Conservation (phyloP, 2,888 invertebrate genomes). For the Drosophila algonquin region DNA sequence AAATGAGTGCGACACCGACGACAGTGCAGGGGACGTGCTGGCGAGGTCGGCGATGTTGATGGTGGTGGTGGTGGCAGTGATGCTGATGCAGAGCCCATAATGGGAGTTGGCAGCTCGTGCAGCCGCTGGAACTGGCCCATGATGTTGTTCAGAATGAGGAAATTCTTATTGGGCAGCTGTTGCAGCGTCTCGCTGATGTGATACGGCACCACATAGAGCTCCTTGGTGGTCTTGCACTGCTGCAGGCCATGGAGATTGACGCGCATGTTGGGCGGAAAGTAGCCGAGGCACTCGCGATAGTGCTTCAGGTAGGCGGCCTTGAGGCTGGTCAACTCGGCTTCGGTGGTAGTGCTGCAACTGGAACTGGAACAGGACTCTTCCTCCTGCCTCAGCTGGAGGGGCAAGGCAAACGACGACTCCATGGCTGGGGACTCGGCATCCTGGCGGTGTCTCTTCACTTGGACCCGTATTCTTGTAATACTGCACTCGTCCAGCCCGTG, state of each 20-base stretch:
- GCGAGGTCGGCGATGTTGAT: not conserved
- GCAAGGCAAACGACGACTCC: slow-evolving; percentile 22
- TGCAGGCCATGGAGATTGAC: slow-evolving; percentile 62
- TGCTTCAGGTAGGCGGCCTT: slow-evolving; percentile 59
- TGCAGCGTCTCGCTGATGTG: slow-evolving; percentile 64
- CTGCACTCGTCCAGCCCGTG: slow-evolving; percentile 51
- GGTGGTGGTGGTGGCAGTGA: not conserved
- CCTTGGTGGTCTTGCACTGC: slow-evolving; percentile 61
- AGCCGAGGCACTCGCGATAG: slow-evolving; percentile 58
- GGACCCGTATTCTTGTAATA: slow-evolving; percentile 52
- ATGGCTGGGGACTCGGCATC: slow-evolving; percentile 18
- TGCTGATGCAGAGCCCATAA: slow-evolving; percentile 14
- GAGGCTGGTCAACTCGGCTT: slow-evolving; percentile 48
- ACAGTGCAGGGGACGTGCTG: slow-evolving; percentile 34
- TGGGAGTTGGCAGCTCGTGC: slow-evolving; percentile 47
- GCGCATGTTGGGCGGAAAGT: slow-evolving; percentile 63
- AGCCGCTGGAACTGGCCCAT: slow-evolving; percentile 59
- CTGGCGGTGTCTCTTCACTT: slow-evolving; percentile 40
- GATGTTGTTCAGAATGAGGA: slow-evolving; percentile 59
- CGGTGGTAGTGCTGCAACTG: slow-evolving; percentile 17
- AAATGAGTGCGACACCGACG: slow-evolving; percentile 51
- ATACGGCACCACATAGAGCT: slow-evolving; percentile 61
- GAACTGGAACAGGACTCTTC: not conserved
- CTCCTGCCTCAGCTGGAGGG: slow-evolving; percentile 46
- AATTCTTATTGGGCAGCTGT: slow-evolving; percentile 59